These are phyloP conservation scores for Hybognathus amarus DNA, from an alignment of 2,797 vertebrate species.

Conservation along the genomic window DNA sequence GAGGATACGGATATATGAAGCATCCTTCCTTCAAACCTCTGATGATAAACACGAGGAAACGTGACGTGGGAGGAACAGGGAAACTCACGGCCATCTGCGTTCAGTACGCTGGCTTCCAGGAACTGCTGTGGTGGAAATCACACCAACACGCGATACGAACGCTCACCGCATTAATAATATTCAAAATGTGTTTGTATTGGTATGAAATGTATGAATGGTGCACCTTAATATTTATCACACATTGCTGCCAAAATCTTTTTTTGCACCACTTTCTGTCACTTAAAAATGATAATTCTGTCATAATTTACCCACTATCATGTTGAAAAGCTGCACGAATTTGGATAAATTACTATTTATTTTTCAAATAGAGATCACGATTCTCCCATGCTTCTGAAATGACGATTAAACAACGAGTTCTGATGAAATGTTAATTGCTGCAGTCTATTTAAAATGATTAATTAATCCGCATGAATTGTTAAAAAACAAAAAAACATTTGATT, in stretches of 20 bases:
- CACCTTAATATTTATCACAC: neutral
- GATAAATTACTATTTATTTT: too few relatives aligned
- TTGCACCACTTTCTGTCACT: neutral
- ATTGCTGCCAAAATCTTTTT: neutral
- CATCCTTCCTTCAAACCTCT: slow-evolving; percentile 58
- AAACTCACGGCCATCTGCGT: slow-evolving; percentile 58
- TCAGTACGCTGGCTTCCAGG: slow-evolving; percentile 37
- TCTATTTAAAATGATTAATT: too few relatives aligned
- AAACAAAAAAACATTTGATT: too few relatives aligned
- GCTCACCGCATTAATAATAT: neutral
- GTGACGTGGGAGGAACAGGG: slow-evolving; percentile 56
- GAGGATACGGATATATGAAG: slow-evolving; percentile 53
- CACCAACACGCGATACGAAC: slow-evolving; percentile 25
- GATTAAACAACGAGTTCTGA: too few relatives aligned
- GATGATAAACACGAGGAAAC: slow-evolving; percentile 57
- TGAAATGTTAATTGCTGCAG: too few relatives aligned
- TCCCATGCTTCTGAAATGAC: too few relatives aligned
- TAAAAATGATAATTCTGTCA: neutral
- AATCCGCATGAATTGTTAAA: too few relatives aligned
- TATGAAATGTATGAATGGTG: neutral
- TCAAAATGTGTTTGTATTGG: neutral
- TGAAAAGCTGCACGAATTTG: too few relatives aligned
- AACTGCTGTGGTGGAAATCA: slow-evolving; percentile 47
- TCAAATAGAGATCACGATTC: too few relatives aligned
- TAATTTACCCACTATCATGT: neutral